Base-by-base conservation (phyloP, 1,140 invertebrate genomes). In the Rhopalosiphum padi region DNA sequence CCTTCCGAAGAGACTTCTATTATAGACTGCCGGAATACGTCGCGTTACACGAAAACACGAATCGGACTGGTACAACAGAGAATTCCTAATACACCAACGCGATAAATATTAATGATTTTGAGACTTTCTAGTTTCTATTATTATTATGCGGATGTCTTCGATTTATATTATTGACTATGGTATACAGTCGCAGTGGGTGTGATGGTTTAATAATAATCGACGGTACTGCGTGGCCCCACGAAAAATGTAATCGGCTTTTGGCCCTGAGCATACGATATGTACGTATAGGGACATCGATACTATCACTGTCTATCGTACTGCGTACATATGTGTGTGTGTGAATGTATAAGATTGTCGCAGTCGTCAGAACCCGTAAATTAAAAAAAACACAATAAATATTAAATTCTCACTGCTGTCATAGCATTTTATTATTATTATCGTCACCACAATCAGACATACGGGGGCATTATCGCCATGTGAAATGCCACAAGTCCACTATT, bases 401-500 rank as follows among this genome's bases (percentile, higher is more conserved):
- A 77, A 21, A 77, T 77, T 77, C 60, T 77, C 60, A 77, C 60
- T 15, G 60, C 60, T 77, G 60, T 77, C 60, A 77, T 77, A 30
- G 60, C 60, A 18, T 77, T 77, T 77, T 77, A 68, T 68, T 30
- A 68, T 68, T n/a, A n/a, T 77, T n/a, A 77, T n/a, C 15, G 15
- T 35, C 60, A 0, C 30, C 60, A 15, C 15, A 30, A n/a, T 68
- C 60, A 4, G 30, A n/a, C n/a, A n/a, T n/a, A n/a, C 60, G 15
- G 11, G 15, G 30, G 30, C 30, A 46, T 86, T 87, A 46, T 90
- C 90, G 60, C 35, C 90, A 91, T 91, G 90, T 92, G 91, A 92
- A 92, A 92, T 85, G 91, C 91, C 82, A 91, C 90, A 46, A 83
- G 90, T 92, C 91, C 46, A n/a, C 60, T 6, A 77, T 77, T 77